Base-by-base conservation (phyloP, 1,140 invertebrate species). In the Temnothorax curvispinosus region DNA sequence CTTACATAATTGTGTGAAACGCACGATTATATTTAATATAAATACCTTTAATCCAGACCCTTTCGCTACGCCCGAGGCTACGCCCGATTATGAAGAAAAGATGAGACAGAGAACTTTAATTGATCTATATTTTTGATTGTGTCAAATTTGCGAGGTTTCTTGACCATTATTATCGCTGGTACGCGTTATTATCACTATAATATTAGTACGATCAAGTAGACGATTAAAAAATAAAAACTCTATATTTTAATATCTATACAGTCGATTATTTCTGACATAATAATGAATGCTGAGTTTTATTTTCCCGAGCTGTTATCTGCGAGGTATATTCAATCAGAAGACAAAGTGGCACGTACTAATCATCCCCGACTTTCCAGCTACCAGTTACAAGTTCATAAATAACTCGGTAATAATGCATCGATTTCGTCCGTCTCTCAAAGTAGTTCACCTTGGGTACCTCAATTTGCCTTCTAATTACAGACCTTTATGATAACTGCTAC, bases 381-480 rank as follows among this genome's bases (percentile, higher is more conserved):
- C 21, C 41, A 62, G 38, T 44, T 85, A 54, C 47, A 44, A 44
- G 41, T 62, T 52, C 58, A 21, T 54, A 54, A 54, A 65, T 78
- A 85, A 41, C 13, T 13, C 47, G 60, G 65, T 85, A 64, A 85
- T 64, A 85, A 85, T 78, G 35, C 58, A 9, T 50, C 54, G 41
- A 74, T 44, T 38, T 56, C 13, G n/a, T 8, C 58, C 32, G 9
- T 56, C 27, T 60, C 15, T 13, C 41, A 38, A 44, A 13, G 54
- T 35, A 50, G 82, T 85, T 85, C 18, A 32, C 82, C 82, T 85
- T 85, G 75, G 75, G 0, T 8, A 7, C 44, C 50, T 77, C 64
- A 65, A 78, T 85, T 78, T 9, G 38, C 82, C 35, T 74, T 85
- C 74, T 65, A 54, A 44, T 54, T 65, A 41, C 15, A 35, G 21